Evolutionary conservation across 2,888 invertebrate species (phyloP), one percentile per base, ranked within the genome.

Genomic region (Galerucella nymphaeae): DNA sequence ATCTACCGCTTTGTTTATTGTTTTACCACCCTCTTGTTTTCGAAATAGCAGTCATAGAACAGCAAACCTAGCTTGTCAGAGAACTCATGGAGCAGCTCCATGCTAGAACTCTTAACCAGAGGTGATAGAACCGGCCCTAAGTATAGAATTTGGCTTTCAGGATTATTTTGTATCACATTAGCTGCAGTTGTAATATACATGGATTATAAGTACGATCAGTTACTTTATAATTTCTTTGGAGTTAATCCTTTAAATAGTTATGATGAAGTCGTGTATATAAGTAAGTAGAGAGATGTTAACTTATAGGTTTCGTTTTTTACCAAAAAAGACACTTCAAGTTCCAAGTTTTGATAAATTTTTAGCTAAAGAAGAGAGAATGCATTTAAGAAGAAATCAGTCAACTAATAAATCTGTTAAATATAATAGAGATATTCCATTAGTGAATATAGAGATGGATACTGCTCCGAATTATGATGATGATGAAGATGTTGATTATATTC

Each of bases 181-280:
- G 87, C 88, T 2, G 67, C 84, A 1, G 74, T 86, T 1, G 84
- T 90, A 13, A 77, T 86, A 41, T 76, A 88, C 50, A 79, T 89
- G 79, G 89, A 90, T 78, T 81, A 86, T 6, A 80, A 86, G 30
- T 87, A 82, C 74, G 87, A 88, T 14, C 87, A 88, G 63, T 81
- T 84, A 53, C 80, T 89, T 11, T 85, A 88, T 58, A 80, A 83
- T 13, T 88, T 89, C 78, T 89, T 90, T 79, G 89, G 88, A 0
- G 83, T 89, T 16, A 89, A 90, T 81, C 88, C 89, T 5, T 82
- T 89, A 10, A 84, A 85, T 53, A 86, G 86, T 77, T 88, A 88
- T 67, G 89, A 89, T 71, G 89, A 89, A 80, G 85, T 82, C 9
- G 79, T 83, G 59, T 85, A 88, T 76, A 78, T 87, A 45, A 85